These are phyloP conservation scores for Tetragonisca angustula DNA, from an alignment of 2,888 invertebrate genomes.

Conservation along the genomic window DNA sequence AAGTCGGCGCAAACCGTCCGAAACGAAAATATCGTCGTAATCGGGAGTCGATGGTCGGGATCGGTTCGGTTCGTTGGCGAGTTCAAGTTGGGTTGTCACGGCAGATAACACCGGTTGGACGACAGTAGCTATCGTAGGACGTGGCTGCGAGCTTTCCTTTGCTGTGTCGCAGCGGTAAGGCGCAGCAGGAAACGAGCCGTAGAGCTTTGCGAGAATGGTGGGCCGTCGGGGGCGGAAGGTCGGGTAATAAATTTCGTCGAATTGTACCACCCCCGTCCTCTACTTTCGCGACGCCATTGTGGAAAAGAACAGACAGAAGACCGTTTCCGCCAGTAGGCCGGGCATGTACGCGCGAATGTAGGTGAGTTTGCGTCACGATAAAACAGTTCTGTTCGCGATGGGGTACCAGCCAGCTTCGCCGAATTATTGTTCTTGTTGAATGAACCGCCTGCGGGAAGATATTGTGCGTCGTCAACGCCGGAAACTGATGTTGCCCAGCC, in stretches of 20 bases:
- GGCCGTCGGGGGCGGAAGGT: slow-evolving; percentile 66
- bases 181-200: slow-evolving; percentile 51
- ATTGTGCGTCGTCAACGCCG: background rate
- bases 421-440: slow-evolving; percentile 33
- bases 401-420: slow-evolving; percentile 1
- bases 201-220: slow-evolving; percentile 59
- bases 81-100: slow-evolving; percentile 39
- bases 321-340: slow-evolving; percentile 55
- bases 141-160: slow-evolving; percentile 22
- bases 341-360: background rate
- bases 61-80: slow-evolving; percentile 37
- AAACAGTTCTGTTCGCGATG: slow-evolving; percentile 22
- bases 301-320: slow-evolving; percentile 59
- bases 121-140: slow-evolving; percentile 27
- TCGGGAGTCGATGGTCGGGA: slow-evolving; percentile 30
- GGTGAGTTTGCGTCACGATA: slow-evolving; percentile 19
- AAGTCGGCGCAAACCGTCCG: background rate
- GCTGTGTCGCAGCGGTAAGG: slow-evolving; percentile 38
- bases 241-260: slow-evolving; percentile 69
- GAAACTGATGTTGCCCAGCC: background rate
- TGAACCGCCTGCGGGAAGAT: slow-evolving; percentile 14
- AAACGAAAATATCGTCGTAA: background rate
- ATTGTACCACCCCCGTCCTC: slow-evolving; percentile 65
- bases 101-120: slow-evolving; percentile 28
- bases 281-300: slow-evolving; percentile 50